Base-by-base conservation (phyloP, 2,888 invertebrate genomes). In the Leucoma salicis region DNA sequence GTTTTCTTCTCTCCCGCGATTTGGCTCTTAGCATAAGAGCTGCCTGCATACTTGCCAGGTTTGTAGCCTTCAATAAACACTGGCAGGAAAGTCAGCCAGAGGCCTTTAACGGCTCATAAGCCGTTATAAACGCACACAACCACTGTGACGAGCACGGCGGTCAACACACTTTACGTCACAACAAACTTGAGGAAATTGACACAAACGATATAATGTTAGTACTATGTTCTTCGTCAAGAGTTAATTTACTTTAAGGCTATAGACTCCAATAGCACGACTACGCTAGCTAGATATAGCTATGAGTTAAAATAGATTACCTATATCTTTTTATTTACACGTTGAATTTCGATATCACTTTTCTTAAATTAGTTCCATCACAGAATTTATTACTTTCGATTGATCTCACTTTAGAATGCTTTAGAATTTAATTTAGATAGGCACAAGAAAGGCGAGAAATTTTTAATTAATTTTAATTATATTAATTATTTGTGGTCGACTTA, bases 11-110 rank as follows among this genome's bases (percentile, higher is more conserved):
- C 90, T 95, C 94, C 91, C 95, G 94, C 92, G 95, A 95, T 92
- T 96, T 95, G 90, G 95, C 93, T 92, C 96, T 94, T 91, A 96
- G 93, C 92, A 96, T 95, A 92, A 96, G 93, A 91, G 96, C 96
- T 92, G 96, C 96, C 93, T 96, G 96, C 96, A 96, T 96, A 82
- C 94, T 93, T 92, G 93, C 93, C 90, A 89, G 89, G 78, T 84
- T 89, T 86, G 82, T 77, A 76, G 82, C 83, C 75, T 71, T 74
- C 35, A 49, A 57, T 60, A 53, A 74, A 65, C 75, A 49, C 64
- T 65, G 66, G 65, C 62, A 63, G 56, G 67, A 70, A 73, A 72
- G 64, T 74, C 62, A 75, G 70, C 68, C 64, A 53, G 45, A 45
- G 58, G 72, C 70, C 61, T 36, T 34, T 35, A 53, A 38, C 34